These are phyloP conservation scores for Mormyrus proboscirostris DNA, from an alignment of 2,797 vertebrate species.

Conservation along the genomic window DNA sequence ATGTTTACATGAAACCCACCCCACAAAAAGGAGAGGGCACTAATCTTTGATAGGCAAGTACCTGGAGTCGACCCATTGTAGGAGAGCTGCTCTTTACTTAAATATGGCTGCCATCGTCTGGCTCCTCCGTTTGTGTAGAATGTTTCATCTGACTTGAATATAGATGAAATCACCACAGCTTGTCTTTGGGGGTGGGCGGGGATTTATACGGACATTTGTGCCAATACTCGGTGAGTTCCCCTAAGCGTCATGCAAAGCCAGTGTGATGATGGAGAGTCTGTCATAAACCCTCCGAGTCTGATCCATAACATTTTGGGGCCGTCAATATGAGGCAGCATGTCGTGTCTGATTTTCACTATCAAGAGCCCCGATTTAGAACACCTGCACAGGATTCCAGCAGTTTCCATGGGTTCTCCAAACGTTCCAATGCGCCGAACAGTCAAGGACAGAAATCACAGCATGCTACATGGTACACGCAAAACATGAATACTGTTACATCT, in stretches of 20 bases:
- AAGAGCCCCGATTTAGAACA: neutral
- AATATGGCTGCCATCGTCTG: constrained; percentile 21
- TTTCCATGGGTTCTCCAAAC: neutral
- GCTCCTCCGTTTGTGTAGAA: constrained; percentile 29
- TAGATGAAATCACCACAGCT: constrained; percentile 36
- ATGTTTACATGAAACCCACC: neutral
- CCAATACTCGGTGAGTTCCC: constrained; percentile 24
- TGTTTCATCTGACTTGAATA: constrained; percentile 30
- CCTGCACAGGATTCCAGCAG: neutral
- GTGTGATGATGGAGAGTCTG: constrained; percentile 9
- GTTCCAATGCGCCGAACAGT: neutral
- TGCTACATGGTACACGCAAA: neutral
- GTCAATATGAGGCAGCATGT: neutral
- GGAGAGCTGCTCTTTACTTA: constrained; percentile 36
- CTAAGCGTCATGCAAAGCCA: constrained; percentile 15
- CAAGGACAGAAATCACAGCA: neutral
- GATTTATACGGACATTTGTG: constrained; percentile 31
- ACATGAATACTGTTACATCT: neutral
- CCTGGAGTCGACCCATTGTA: constrained; percentile 25
- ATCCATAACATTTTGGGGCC: neutral
- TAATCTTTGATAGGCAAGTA: constrained; percentile 34
- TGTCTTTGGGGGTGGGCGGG: neutral
- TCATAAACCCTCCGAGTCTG: neutral
- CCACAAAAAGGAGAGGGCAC: neutral
- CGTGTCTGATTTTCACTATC: neutral